phyloP scores from a whole-genome alignment of 2,113 vertebrate species.

The Hippocampus zosterae region DNA sequence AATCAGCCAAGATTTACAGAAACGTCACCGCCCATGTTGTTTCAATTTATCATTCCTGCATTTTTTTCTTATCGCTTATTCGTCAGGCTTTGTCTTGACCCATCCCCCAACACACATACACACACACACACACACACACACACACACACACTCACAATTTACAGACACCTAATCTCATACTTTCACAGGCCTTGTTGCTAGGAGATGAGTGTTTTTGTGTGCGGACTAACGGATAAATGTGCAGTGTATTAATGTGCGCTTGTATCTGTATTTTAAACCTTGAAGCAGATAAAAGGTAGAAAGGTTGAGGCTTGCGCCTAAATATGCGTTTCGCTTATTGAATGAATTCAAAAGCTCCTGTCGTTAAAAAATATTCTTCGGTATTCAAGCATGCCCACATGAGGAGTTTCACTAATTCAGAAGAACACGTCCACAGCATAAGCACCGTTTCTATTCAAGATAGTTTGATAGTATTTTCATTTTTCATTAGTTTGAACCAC shows the following conservation, averaged over 20 bases:
- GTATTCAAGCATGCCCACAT: not conserved
- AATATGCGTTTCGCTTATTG: not conserved
- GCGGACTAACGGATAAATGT: not conserved
- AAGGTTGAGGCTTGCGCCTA: not conserved
- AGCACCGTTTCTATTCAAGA: not conserved
- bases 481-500: constrained; percentile 27
- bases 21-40: constrained; percentile 19
- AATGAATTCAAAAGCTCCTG: not conserved
- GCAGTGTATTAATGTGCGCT: not conserved
- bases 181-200: constrained; percentile 7
- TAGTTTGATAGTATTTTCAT: not conserved
- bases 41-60: constrained; percentile 24
- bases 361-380: not conserved
- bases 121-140: not conserved
- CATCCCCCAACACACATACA: not conserved
- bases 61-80: constrained; percentile 20
- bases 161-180: constrained; percentile 8
- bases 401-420: constrained; percentile 16
- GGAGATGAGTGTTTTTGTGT: constrained; percentile 6
- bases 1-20: constrained; percentile 23
- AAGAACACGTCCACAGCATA: constrained; percentile 1
- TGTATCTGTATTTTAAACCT: not conserved
- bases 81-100: not conserved
- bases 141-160: not conserved
- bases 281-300: not conserved